phyloP scores from a whole-genome alignment of 2,797 vertebrate genomes.

The Myotis vivesi region DNA sequence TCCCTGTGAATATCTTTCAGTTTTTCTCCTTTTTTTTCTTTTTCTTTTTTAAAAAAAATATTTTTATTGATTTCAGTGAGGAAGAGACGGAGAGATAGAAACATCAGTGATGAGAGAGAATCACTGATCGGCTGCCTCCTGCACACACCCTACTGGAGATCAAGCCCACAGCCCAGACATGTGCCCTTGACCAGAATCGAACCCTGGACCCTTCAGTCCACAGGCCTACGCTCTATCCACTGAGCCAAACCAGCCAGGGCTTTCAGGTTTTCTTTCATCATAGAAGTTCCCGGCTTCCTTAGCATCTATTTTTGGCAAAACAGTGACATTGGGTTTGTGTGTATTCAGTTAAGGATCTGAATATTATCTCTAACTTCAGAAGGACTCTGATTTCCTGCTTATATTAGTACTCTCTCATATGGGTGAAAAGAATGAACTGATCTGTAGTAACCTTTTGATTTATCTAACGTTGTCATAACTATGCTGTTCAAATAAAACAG shows the following conservation, averaged over 20 bases:
- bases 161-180: no score
- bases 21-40: no score
- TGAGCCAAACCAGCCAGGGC: no score
- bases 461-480: neutral
- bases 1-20: neutral
- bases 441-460: slow-evolving; percentile 23
- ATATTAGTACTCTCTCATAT: neutral
- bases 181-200: no score
- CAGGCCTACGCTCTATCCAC: no score
- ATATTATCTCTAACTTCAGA: slow-evolving; percentile 13
- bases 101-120: no score
- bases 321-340: slow-evolving; percentile 17
- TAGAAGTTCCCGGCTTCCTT: neutral
- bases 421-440: neutral
- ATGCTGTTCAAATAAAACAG: slow-evolving; percentile 8
- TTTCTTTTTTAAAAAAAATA: no score
- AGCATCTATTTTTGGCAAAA: slow-evolving; percentile 26
- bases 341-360: slow-evolving; percentile 8
- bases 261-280: neutral
- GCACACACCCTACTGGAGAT: no score
- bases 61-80: no score
- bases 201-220: no score
- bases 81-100: no score
- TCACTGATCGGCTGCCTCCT: no score
- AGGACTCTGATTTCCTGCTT: slow-evolving; percentile 31